Conservation (phyloP, 2,888 invertebrate species). For the Orthonychiurus folsomi region DNA sequence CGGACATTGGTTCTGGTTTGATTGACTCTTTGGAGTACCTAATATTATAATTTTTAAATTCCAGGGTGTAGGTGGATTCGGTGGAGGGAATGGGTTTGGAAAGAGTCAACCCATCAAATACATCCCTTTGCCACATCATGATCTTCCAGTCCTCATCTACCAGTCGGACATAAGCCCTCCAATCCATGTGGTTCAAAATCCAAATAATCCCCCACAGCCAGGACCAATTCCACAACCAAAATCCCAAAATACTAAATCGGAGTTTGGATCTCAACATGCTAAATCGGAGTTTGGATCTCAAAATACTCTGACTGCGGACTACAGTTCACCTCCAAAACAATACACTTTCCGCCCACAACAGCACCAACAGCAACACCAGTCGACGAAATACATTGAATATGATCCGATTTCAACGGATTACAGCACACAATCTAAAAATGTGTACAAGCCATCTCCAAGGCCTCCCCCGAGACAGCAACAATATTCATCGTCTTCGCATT, state of each 20-base stretch:
- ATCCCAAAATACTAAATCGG: neutral
- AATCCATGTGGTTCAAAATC: conserved; percentile 43
- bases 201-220: conserved; percentile 11
- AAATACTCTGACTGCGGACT: neutral
- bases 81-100: conserved; percentile 12
- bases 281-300: neutral
- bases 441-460: conserved; percentile 21
- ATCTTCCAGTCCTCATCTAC: conserved; percentile 44
- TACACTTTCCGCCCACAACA: no score
- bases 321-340: neutral
- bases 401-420: conserved; percentile 8
- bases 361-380: no score
- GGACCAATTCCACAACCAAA: neutral
- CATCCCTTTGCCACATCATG: conserved; percentile 44
- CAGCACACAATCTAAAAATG: conserved; percentile 14
- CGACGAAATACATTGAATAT: neutral
- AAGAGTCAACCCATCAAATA: conserved; percentile 41
- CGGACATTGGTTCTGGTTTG: no score
- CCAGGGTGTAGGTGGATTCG: conserved; percentile 14
- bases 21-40: no score
- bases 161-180: conserved; percentile 42
- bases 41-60: neutral
- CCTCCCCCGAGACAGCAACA: conserved; percentile 13
- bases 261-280: neutral
- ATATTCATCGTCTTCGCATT: conserved; percentile 7